Percentiles rank a stretch among this genome's conserved stretches.
These are phyloP conservation scores for Eubasilissa regina DNA, from an alignment of 1,140 invertebrate genomes.

Conservation along the genomic window DNA sequence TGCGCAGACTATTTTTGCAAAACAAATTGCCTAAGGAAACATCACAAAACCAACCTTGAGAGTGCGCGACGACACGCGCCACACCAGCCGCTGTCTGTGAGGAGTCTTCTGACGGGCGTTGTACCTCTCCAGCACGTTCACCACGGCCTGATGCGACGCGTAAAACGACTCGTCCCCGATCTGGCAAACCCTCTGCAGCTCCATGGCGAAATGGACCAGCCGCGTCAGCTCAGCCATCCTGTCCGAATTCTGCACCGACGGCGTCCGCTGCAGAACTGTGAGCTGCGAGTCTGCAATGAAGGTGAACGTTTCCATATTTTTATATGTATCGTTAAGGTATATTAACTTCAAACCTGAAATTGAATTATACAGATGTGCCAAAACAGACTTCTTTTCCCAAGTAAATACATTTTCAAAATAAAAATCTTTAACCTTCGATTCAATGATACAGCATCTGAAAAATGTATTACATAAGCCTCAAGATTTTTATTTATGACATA, in stretches of 20 bases:
- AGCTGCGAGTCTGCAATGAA: slow-evolving; percentile 64
- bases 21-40: too few species aligned
- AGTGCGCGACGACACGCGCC: slow-evolving; percentile 79
- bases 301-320: too few species aligned
- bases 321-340: too few species aligned
- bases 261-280: slow-evolving; percentile 60
- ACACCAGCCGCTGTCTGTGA: slow-evolving; percentile 82
- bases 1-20: too few species aligned
- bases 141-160: slow-evolving; percentile 74
- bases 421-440: too few species aligned
- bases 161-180: slow-evolving; percentile 79
- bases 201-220: slow-evolving; percentile 74
- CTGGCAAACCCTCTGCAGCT: slow-evolving; percentile 77
- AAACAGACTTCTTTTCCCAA: too few species aligned
- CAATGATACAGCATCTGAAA: too few species aligned
- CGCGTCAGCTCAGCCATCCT: slow-evolving; percentile 64
- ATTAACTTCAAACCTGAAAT: too few species aligned
- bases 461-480: too few species aligned
- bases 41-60: slow-evolving; percentile 67
- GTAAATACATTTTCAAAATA: too few species aligned
- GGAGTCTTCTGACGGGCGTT: slow-evolving; percentile 80
- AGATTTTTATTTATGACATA: too few species aligned
- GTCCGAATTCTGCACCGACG: slow-evolving; percentile 49
- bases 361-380: too few species aligned
- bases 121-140: slow-evolving; percentile 77